A percentile compares a stretch with the other conserved stretches of the same genome.
phyloP scores from a whole-genome alignment of 2,888 invertebrate species.

The Xestia c-nigrum region DNA sequence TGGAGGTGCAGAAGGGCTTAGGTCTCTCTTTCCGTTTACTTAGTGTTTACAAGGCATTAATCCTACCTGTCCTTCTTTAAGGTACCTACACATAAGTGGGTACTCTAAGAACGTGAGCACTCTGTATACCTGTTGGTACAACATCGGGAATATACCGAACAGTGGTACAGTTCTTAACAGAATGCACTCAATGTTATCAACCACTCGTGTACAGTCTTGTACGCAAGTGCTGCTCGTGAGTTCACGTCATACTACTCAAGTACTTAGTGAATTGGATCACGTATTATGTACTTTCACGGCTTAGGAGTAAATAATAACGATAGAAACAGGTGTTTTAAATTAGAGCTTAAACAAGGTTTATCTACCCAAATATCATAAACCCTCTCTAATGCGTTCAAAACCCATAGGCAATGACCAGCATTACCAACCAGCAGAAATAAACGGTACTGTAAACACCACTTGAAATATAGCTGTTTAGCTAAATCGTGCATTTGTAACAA shows the following conservation, averaged over 20 bases:
- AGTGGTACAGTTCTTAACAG: background rate
- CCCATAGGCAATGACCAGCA: too few species aligned
- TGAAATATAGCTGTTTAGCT: too few species aligned
- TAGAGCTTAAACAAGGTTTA: background rate
- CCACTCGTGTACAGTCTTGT: constrained; percentile 7
- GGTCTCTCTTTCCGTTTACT: too few species aligned
- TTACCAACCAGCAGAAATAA: too few species aligned
- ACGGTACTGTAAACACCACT: too few species aligned
- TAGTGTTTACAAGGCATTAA: too few species aligned
- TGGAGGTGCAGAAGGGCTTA: too few species aligned
- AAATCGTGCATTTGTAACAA: too few species aligned
- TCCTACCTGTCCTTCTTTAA: too few species aligned
- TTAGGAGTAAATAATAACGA: background rate
- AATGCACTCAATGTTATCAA: constrained; percentile 29
- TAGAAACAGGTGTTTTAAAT: background rate
- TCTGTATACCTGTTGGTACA: background rate
- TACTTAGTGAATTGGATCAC: background rate
- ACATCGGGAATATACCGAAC: background rate
- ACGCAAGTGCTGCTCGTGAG: background rate
- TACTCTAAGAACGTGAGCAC: background rate
- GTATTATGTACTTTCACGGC: background rate
- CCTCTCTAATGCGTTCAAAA: too few species aligned
- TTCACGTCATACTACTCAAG: constrained; percentile 15
- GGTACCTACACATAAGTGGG: background rate
- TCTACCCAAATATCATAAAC: too few species aligned